A percentile compares a stretch with the other conserved stretches of the same genome.
phyloP scores from a whole-genome alignment of 1,140 invertebrate genomes.

The Diprion similis region DNA sequence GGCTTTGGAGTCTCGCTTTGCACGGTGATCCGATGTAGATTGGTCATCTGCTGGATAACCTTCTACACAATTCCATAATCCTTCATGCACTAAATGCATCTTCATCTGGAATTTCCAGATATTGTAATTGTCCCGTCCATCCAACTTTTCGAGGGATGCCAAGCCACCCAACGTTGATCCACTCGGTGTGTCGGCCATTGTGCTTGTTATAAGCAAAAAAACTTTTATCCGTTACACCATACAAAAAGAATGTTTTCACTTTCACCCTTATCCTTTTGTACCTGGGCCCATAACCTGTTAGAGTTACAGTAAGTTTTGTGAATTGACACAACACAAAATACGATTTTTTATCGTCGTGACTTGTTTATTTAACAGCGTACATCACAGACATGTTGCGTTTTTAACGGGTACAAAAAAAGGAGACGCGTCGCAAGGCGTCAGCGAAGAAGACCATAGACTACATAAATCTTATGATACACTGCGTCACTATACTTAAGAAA shows the following conservation, averaged over 20 bases:
- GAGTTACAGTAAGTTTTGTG: background rate
- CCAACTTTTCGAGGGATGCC: background rate
- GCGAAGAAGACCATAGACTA: background rate
- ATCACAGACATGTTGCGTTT: too few species aligned
- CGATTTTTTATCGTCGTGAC: background rate
- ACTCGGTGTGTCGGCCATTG: conserved; percentile 4
- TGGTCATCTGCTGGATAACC: conserved; percentile 16
- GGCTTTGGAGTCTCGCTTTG: conserved; percentile 4
- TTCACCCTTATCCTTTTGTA: conserved; percentile 11
- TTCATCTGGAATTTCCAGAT: conserved; percentile 40
- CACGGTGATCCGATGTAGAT: background rate
- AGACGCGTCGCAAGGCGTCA: background rate
- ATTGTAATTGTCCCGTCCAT: conserved; percentile 26
- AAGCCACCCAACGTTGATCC: background rate
- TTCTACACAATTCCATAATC: conserved; percentile 34
- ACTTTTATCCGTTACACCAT: conserved; percentile 23
- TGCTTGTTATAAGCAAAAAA: conserved; percentile 29
- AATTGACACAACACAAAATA: background rate
- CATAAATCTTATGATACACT: background rate
- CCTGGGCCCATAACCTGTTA: conserved; percentile 29
- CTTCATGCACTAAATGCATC: conserved; percentile 38
- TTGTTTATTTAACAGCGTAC: background rate
- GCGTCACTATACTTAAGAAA: background rate
- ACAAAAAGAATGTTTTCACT: background rate
- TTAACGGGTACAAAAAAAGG: too few species aligned